Evolutionary conservation across 2,888 invertebrate species (phyloP), one percentile per base, ranked within the genome.

Genomic region (Pardosa pseudoannulata): DNA sequence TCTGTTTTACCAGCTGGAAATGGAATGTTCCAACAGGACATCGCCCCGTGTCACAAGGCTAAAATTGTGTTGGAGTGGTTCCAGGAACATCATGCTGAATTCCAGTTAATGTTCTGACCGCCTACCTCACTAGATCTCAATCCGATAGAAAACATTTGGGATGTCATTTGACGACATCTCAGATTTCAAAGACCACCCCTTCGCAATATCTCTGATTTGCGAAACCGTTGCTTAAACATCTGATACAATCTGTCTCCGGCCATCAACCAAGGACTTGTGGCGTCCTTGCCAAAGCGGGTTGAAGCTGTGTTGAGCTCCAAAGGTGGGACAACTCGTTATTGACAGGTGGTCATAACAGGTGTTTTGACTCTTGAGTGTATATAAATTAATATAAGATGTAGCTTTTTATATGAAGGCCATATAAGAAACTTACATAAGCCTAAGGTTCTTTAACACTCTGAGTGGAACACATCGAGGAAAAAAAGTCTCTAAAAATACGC

Each of bases 111-210:
- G 62, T 62, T n/a, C 62, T 62, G 19, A 27, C 13, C 23, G n/a
- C 62, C 62, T n/a, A 28, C n/a, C 27, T 62, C 28, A n/a, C 62
- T 27, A 9, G 19, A 62, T 62, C 62, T 62, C n/a, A 19, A 50
- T 50, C 23, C 23, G n/a, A 50, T 50, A 50, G 50, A 50, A n/a
- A n/a, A n/a, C n/a, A n/a, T n/a, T 62, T 62, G 62, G 28, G 62
- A 62, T 62, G 62, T 23, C 62, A 62, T 62, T 19, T 19, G n/a
- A n/a, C 28, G 62, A 1, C 62, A 62, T 19, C 28, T 62, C 62
- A 62, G 27, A 62, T 19, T 27, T 62, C 62, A 62, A 62, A 50
- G 7, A 50, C 50, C 50, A 50, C 3, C 27, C n/a, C 23, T 6
- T 62, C 27, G 23, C 23, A 62, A 62, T 27, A 62, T 62, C 62